phyloP scores from a whole-genome alignment of 2,888 invertebrate species.

The Drosophila pegasa region DNA sequence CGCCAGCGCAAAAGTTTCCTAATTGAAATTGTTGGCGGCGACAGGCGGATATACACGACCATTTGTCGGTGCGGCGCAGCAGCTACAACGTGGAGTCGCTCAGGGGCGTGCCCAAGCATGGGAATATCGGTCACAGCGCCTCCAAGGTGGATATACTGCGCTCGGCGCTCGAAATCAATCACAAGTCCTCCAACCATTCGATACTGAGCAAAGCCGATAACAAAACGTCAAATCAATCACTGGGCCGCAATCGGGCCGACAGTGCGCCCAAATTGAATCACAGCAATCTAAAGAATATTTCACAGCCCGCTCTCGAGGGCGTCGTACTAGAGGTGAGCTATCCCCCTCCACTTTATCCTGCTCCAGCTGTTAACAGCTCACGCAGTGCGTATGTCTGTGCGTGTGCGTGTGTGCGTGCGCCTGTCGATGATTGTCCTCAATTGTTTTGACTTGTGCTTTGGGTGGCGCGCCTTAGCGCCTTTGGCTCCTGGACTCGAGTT shows the following conservation, averaged over 20 bases:
- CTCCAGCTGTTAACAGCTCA: conserved; percentile 7
- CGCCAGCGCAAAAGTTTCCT: conserved; percentile 41
- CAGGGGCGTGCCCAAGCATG: conserved; percentile 77
- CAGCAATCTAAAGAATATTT: conserved; percentile 87
- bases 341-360: conserved; percentile 1
- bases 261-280: conserved; percentile 88
- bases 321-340: conserved; percentile 87
- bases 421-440: conserved; percentile 78
- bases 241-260: conserved; percentile 86
- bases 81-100: conserved; percentile 85
- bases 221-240: conserved; percentile 87
- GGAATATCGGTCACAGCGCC: conserved; percentile 85
- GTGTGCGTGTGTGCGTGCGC: conserved; percentile 11
- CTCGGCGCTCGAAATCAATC: conserved; percentile 89
- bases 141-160: conserved; percentile 88
- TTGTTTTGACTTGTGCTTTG: conserved; percentile 74
- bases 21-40: conserved; percentile 47
- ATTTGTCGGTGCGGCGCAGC: conserved; percentile 84
- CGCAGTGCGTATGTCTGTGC: neutral
- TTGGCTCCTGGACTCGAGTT: conserved; percentile 27
- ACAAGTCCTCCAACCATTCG: conserved; percentile 86
- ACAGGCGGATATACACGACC: conserved; percentile 85
- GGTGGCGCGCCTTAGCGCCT: conserved; percentile 10
- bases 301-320: conserved; percentile 86
- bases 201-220: conserved; percentile 84